A percentile compares a stretch with the other conserved stretches of the same genome.
These are phyloP conservation scores for Drosophila atripex DNA, from an alignment of 2,888 invertebrate species.

Conservation along the genomic window DNA sequence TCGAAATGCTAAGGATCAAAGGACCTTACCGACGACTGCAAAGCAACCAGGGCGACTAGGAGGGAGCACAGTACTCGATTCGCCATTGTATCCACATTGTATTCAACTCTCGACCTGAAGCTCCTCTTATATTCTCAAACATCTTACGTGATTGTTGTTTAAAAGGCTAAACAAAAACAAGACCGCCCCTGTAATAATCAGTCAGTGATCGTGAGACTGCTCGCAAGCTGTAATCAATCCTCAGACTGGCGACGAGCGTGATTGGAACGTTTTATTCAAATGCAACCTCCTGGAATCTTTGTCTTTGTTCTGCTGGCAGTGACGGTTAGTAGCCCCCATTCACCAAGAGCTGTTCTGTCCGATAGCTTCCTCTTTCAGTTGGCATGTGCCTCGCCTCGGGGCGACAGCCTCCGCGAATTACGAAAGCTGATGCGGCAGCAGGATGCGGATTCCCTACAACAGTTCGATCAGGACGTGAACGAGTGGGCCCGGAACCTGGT, in stretches of 20 bases:
- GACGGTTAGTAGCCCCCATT: slow-evolving; percentile 35
- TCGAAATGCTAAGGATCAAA: not conserved
- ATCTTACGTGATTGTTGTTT: slow-evolving; percentile 8
- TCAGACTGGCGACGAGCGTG: slow-evolving; percentile 47
- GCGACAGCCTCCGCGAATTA: slow-evolving; percentile 45
- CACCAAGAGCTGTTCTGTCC: slow-evolving; percentile 1
- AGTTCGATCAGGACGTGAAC: slow-evolving; percentile 46
- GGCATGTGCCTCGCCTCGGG: slow-evolving; percentile 15
- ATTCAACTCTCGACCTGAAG: not conserved
- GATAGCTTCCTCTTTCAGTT: slow-evolving; percentile 28
- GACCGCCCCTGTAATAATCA: slow-evolving; percentile 15
- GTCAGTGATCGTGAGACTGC: slow-evolving; percentile 23
- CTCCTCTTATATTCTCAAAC: not conserved
- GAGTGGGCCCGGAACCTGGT: slow-evolving; percentile 46
- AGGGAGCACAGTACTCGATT: slow-evolving; percentile 41
- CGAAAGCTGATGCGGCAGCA: slow-evolving; percentile 46
- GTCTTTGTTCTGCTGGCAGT: slow-evolving; percentile 22
- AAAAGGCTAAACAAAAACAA: slow-evolving; percentile 23
- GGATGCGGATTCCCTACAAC: slow-evolving; percentile 9
- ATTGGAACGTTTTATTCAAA: slow-evolving; percentile 50
- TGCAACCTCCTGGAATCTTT: slow-evolving; percentile 23
- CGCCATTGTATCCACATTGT: slow-evolving; percentile 1
- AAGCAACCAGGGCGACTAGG: slow-evolving; percentile 30
- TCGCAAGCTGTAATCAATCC: slow-evolving; percentile 57
- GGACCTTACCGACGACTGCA: slow-evolving; percentile 46